Conservation (phyloP, 2,113 vertebrate species). For the Seriola quinqueradiata region DNA sequence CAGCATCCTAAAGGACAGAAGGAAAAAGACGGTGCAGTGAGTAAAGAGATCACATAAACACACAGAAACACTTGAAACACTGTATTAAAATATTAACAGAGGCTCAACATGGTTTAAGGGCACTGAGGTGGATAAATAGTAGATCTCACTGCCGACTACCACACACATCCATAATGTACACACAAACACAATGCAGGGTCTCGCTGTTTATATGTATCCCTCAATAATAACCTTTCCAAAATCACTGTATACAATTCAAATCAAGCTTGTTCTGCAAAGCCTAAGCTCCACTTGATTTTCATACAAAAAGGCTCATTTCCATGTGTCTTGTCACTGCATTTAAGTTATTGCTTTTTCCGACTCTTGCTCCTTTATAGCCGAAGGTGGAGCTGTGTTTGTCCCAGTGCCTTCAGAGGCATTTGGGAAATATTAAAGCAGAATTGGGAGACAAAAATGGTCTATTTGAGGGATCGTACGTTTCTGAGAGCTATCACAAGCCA, state of each 20-base stretch:
- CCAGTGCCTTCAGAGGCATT: slow-evolving; percentile 45
- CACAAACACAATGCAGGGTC: slow-evolving; percentile 10
- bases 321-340: slow-evolving; percentile 57
- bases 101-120: slow-evolving; percentile 11
- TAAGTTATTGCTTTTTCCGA: slow-evolving; percentile 60
- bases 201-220: slow-evolving; percentile 15
- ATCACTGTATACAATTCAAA: slow-evolving; percentile 59
- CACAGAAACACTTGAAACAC: slow-evolving; percentile 26
- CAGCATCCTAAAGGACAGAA: slow-evolving; percentile 68
- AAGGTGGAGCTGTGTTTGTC: slow-evolving; percentile 41
- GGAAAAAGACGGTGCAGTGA: slow-evolving; percentile 19
- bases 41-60: not conserved
- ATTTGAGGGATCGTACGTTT: slow-evolving; percentile 74
- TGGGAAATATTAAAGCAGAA: slow-evolving; percentile 75
- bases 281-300: slow-evolving; percentile 71
- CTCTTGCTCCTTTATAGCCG: slow-evolving; percentile 30
- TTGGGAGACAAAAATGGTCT: slow-evolving; percentile 77
- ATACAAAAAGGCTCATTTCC: slow-evolving; percentile 72
- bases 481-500: slow-evolving; percentile 72
- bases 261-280: slow-evolving; percentile 36
- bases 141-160: not conserved
- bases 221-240: slow-evolving; percentile 55
- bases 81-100: slow-evolving; percentile 24
- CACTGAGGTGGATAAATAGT: slow-evolving; percentile 19
- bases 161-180: not conserved